These are phyloP conservation scores for Allophyes oxyacanthae DNA, from an alignment of 2,888 invertebrate genomes.

Conservation along the genomic window DNA sequence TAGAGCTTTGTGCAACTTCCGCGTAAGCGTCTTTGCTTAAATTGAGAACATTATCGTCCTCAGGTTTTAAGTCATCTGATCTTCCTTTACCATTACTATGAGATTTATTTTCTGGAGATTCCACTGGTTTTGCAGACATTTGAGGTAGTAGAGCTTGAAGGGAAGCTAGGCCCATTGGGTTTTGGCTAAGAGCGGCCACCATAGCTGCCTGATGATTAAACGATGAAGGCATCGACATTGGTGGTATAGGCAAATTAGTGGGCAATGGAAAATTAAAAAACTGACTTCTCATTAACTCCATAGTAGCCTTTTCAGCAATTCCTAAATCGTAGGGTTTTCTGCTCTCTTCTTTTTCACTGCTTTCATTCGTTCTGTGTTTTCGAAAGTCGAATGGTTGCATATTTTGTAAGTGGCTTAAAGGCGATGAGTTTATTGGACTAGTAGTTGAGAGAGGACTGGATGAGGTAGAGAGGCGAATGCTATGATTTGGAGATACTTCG, in stretches of 20 bases:
- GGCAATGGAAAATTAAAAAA: slow-evolving; percentile 90
- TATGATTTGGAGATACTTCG: slow-evolving; percentile 81
- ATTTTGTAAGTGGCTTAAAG: slow-evolving; percentile 96
- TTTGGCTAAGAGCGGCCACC: slow-evolving; percentile 90
- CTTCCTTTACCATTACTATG: slow-evolving; percentile 69
- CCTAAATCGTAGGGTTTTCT: slow-evolving; percentile 84
- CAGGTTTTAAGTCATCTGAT: slow-evolving; percentile 72
- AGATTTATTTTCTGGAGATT: slow-evolving; percentile 80
- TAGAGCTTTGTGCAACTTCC: slow-evolving; percentile 78
- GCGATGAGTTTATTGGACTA: slow-evolving; percentile 92
- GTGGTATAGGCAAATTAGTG: slow-evolving; percentile 90
- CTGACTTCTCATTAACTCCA: slow-evolving; percentile 91
- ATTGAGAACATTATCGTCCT: slow-evolving; percentile 84
- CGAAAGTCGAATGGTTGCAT: slow-evolving; percentile 99
- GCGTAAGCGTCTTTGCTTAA: slow-evolving; percentile 83
- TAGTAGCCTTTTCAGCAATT: slow-evolving; percentile 80
- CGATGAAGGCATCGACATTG: slow-evolving; percentile 85
- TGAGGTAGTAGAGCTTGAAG: slow-evolving; percentile 91
- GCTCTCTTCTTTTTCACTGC: slow-evolving; percentile 74
- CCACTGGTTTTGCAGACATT: slow-evolving; percentile 87
- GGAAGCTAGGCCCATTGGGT: slow-evolving; percentile 90
- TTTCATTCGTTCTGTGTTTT: slow-evolving; percentile 86
- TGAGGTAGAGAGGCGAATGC: slow-evolving; percentile 82
- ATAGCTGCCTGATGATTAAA: slow-evolving; percentile 91
- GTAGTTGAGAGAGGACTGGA: slow-evolving; percentile 85